A percentile compares a stretch with the other conserved stretches of the same genome.
phyloP scores from a whole-genome alignment of 1,140 invertebrate genomes.

The Cherax quadricarinatus region DNA sequence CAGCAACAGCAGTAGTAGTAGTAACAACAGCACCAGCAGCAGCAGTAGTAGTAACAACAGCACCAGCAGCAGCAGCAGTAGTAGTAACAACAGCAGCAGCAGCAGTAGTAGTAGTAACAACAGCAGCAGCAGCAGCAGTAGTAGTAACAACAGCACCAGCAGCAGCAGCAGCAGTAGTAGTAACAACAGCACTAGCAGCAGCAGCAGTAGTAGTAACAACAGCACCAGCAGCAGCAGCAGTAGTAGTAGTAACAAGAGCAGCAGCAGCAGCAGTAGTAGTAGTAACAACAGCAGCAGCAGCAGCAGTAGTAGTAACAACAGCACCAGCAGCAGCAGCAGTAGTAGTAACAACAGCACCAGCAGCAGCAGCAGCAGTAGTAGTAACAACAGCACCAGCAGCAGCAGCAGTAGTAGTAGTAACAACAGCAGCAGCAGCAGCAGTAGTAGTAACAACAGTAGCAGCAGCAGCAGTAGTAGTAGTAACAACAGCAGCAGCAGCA shows the following conservation, averaged over 20 bases:
- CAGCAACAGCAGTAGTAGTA: no score
- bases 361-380: slow-evolving; percentile 9
- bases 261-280: neutral
- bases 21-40: no score
- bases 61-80: neutral
- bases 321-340: neutral
- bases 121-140: neutral
- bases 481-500: slow-evolving; percentile 9
- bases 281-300: neutral
- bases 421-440: slow-evolving; percentile 9
- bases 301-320: neutral
- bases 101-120: neutral
- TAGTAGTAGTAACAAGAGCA: neutral
- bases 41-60: no score
- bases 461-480: neutral
- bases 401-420: slow-evolving; percentile 9
- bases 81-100: neutral
- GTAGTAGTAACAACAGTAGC: neutral
- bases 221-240: neutral
- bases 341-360: slow-evolving; percentile 4
- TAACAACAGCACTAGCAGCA: neutral
- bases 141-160: neutral
- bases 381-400: slow-evolving; percentile 4
- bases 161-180: neutral
- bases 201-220: neutral